Evolutionary conservation across 2,113 vertebrate species (phyloP), one percentile per base, ranked within the genome.

Genomic region (Elaphurus davidianus): DNA sequence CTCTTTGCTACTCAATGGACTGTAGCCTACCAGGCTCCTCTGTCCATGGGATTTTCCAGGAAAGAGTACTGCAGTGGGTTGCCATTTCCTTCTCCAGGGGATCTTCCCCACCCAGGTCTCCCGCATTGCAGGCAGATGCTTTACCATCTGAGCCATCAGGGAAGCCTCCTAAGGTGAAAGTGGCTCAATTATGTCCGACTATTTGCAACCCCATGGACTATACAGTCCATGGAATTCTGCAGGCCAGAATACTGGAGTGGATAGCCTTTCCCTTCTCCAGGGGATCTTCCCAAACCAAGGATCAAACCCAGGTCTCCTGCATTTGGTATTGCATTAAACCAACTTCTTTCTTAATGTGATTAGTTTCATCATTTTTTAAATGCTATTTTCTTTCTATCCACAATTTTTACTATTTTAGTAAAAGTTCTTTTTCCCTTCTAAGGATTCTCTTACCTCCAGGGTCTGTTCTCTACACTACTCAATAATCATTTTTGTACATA

Each of bases 71-170:
- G 64, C n/a, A 36, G 64, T 71, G 64, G 17, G n/a, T 71, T 71
- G n/a, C 64, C 64, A 71, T 36, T 71, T 71, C n/a, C 2, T 71
- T 71, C n/a, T 71, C 17, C 64, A 36, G 4, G 16, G 17, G 17
- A 71, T 71, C n/a, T 36, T 36, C 64, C 17, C n/a, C 0, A 36
- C n/a, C n/a, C 64, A 3, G 17, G n/a, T 71, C 17, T 71, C 64
- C 17, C 0, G 0, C n/a, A 36, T 36, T 71, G n/a, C n/a, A 71
- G 33, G 64, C n/a, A 36, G n/a, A 71, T 36, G 17, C 17, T 21
- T 71, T 71, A 11, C n/a, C 8, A 36, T 71, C n/a, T 71, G 64
- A 71, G n/a, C 17, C n/a, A 36, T 17, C 17, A 67, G n/a, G 9
- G 64, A 67, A 67, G 64, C 17, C 64, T 21, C 17, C 64, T 36